Evolutionary conservation across 2,113 vertebrate species (phyloP).

Genomic region (Tonatia bakeri): DNA sequence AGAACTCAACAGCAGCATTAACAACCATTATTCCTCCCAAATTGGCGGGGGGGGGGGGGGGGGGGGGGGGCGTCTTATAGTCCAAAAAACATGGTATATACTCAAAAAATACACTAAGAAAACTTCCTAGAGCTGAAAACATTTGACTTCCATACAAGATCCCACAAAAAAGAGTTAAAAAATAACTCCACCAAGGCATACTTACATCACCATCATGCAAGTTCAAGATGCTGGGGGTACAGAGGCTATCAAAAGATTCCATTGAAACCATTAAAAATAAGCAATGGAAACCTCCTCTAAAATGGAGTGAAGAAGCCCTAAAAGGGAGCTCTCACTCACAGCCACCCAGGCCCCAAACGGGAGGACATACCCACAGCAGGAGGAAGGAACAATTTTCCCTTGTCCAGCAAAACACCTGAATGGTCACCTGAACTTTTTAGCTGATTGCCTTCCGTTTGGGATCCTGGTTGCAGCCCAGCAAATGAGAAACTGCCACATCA

Average conservation of each 20-base stretch:
- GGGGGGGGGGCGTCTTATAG: too few species aligned
- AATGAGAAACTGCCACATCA: neutral
- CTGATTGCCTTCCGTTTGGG: neutral
- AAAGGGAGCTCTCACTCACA: neutral
- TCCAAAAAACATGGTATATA: too few species aligned
- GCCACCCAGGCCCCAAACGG: neutral
- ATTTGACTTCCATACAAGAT: neutral
- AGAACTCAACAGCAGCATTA: too few species aligned
- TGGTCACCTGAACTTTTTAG: neutral
- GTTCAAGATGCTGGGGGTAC: neutral
- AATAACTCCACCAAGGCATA: neutral
- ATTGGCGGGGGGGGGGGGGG: too few species aligned
- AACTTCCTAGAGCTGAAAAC: neutral
- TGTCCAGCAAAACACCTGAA: neutral
- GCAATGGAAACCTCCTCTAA: neutral
- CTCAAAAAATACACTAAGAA: neutral
- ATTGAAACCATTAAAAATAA: neutral
- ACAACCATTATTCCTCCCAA: too few species aligned
- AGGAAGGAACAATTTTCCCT: neutral
- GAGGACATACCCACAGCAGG: neutral
- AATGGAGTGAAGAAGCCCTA: neutral
- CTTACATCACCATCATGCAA: neutral
- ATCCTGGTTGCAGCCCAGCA: neutral
- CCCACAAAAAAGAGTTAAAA: neutral
- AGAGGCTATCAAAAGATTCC: neutral